These are phyloP conservation scores for Lacanobia oleracea DNA, from an alignment of 2,888 invertebrate species.

Conservation along the genomic window DNA sequence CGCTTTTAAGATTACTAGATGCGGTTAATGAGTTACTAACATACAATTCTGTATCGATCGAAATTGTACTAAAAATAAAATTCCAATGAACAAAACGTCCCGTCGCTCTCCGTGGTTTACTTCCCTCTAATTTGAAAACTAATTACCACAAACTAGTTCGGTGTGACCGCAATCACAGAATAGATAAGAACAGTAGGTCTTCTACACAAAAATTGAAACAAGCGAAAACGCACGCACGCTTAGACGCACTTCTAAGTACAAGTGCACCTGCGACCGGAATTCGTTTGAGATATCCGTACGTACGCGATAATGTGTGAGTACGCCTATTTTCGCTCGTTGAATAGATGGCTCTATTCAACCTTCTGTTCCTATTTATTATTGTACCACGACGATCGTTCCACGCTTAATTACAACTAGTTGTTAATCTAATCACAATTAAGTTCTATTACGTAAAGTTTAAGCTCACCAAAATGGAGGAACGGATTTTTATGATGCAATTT, in stretches of 20 bases:
- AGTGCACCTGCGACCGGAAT: not conserved
- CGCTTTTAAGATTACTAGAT: not conserved
- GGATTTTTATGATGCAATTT: conserved; percentile 44
- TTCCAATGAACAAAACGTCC: conserved; percentile 11
- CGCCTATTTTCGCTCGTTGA: not conserved
- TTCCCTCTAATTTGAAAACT: conserved; percentile 53
- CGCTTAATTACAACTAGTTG: conserved; percentile 47
- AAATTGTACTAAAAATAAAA: conserved; percentile 6
- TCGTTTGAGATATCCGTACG: conserved; percentile 5
- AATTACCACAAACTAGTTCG: conserved; percentile 50
- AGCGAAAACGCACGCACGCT: conserved; percentile 8
- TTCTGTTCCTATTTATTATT: conserved; percentile 3
- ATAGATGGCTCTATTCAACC: not conserved
- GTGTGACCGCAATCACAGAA: conserved; percentile 20
- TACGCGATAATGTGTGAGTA: not conserved
- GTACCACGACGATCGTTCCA: conserved; percentile 15
- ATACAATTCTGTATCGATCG: not conserved
- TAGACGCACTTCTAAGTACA: not conserved
- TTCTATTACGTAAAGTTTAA: conserved; percentile 35
- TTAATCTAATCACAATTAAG: conserved; percentile 48
- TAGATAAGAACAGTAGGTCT: conserved; percentile 20
- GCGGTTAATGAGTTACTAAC: not conserved
- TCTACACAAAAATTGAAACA: not conserved
- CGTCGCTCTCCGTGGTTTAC: conserved; percentile 12
- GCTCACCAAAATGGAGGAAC: conserved; percentile 20